Base-by-base conservation (phyloP, 2,888 invertebrate species). In the Pachydiplax longipennis region DNA sequence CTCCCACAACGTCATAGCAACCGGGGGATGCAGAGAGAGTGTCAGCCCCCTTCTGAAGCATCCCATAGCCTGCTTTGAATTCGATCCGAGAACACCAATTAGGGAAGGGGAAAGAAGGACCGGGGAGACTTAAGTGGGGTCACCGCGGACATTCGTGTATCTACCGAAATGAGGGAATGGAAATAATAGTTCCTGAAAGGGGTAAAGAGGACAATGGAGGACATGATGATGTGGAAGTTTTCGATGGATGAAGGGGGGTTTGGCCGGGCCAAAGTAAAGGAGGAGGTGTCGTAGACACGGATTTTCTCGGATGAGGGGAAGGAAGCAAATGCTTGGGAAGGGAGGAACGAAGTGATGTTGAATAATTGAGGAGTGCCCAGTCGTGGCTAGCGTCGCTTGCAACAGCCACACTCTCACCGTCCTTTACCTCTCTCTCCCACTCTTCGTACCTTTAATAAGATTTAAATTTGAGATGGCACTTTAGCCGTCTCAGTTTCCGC, bases 1-100 rank as follows among this genome's bases (percentile, higher is more conserved):
- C 25, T 22, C 81, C 37, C 48, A 8, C 48, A n/a, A 25, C 83
- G 83, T 35, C 83, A 83, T 83, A 58, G 83, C 83, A 44, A 58
- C 83, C 83, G 58, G 22, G 37, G 61, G 35, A 1, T 18, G 31
- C 4, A 35, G 13, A 44, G 35, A 22, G 15, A 35, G 31, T 61
- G 83, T 40, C 61, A 87, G 61, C 87, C 87, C 13, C 18, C 83
- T 22, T 2, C 44, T 10, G 44, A 44, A 44, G 44, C 44, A 44
- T 37, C 35, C 35, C 61, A 12, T 13, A 12, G 58, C 83, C 87
- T 87, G 40, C 87, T 87, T 87, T 65, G 87, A 87, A 87, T 87
- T 87, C 87, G 87, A 87, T 87, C 87, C 65, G 87, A 65, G 87
- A 37, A 87, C 61, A 61, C 87, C 87, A 87, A 87, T 87, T 87